Conservation (phyloP, 2,113 vertebrate species). For the Myrmecophaga tridactyla region DNA sequence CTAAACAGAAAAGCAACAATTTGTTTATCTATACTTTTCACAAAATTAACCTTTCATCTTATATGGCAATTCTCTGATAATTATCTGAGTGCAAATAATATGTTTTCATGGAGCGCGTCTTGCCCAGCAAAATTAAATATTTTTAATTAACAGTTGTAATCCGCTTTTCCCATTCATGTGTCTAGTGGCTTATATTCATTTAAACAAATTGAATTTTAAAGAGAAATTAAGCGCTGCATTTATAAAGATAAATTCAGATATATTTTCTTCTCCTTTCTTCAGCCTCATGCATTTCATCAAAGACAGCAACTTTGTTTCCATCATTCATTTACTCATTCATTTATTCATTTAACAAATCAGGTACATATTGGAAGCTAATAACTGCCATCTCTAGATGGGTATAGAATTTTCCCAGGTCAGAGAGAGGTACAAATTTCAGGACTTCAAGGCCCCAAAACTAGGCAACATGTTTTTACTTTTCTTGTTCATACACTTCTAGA, state of each 20-base stretch:
- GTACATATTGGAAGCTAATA: not conserved
- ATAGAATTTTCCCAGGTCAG: not conserved
- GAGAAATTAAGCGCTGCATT: slow-evolving; percentile 28
- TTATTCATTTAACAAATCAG: slow-evolving; percentile 16
- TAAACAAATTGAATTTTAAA: slow-evolving; percentile 70
- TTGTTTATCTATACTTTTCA: not conserved
- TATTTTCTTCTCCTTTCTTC: slow-evolving; percentile 36
- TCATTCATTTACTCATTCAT: slow-evolving; percentile 22
- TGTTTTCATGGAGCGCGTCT: slow-evolving; percentile 48
- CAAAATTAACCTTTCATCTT: slow-evolving; percentile 54
- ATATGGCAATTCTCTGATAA: slow-evolving; percentile 43
- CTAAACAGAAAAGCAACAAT: not conserved
- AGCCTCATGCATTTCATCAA: not conserved
- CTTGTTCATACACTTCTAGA: not conserved
- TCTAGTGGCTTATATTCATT: slow-evolving; percentile 62
- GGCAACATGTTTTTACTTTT: not conserved
- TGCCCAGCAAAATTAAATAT: slow-evolving; percentile 61
- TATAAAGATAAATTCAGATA: slow-evolving; percentile 47
- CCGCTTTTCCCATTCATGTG: slow-evolving; percentile 53
- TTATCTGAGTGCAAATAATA: slow-evolving; percentile 40
- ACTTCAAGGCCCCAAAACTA: not conserved
- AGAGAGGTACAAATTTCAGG: not conserved
- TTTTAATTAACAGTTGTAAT: slow-evolving; percentile 69
- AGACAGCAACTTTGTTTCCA: not conserved
- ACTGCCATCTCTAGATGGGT: not conserved